Evolutionary conservation across 2,888 invertebrate genomes (phyloP), one percentile per base, ranked within the genome.

Genomic region (Ophion obscuratus): DNA sequence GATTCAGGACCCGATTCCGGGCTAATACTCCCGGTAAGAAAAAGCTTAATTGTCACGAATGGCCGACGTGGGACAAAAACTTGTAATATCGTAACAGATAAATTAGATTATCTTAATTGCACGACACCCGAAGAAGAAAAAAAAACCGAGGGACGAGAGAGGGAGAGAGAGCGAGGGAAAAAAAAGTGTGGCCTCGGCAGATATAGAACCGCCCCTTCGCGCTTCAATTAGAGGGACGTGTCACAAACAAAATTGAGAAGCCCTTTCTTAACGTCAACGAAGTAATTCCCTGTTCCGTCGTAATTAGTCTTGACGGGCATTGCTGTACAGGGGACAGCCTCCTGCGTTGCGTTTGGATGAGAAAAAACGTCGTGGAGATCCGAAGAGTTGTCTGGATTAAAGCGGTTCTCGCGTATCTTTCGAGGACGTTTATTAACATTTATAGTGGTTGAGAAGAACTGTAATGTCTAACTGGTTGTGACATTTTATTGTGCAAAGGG

Each of bases 101-200:
- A 88, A 88, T 88, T 87, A 82, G 87, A 77, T 87, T 88, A 88
- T 88, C 87, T 87, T 88, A 88, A 88, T 88, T 88, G 87, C 79
- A 80, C 75, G 83, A 83, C 80, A 81, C 66, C 53, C 64, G 53
- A 53, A 53, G 17, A 17, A 76, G 71, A 67, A 71, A 78, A 71
- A 78, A 71, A 71, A 66, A 44, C 40, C 31, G 44, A 14, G 31
- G 36, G 57, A 14, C 17, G 53, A 47, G 53, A 40, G n/a, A n/a
- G 14, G 17, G 20, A 9, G 27, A n/a, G 24, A 64, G 40, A 47
- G n/a, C 11, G 20, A 44, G 9, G 27, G 14, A 17, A 78, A 36
- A 73, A 31, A 73, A 75, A 40, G 47, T 24, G 40, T 7, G 74
- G 59, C 62, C 40, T 62, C 47, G 59, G 61, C 1, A 75, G 68